phyloP scores from a whole-genome alignment of 2,888 invertebrate genomes.

The Carterocephalus palaemon region DNA sequence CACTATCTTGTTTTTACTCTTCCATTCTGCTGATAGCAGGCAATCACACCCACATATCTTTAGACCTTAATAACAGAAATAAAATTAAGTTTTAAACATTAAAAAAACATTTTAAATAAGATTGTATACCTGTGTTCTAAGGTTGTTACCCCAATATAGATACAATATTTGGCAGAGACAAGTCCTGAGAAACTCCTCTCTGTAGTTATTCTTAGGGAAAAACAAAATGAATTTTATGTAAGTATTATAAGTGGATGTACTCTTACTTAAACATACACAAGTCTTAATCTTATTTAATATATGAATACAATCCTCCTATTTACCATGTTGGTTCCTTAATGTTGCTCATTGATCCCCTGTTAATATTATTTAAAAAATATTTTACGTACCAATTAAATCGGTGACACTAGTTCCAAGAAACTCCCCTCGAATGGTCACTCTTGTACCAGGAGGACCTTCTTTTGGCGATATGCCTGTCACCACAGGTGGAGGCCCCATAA shows the following conservation, averaged over 20 bases:
- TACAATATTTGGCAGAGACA: no score
- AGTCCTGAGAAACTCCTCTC: no score
- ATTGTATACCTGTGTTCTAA: no score
- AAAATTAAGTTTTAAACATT: constrained; percentile 3
- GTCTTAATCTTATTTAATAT: no score
- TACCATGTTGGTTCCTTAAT: no score
- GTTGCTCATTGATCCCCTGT: no score
- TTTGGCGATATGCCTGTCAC: constrained; percentile 99
- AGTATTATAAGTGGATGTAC: no score
- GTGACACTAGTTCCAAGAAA: constrained; percentile 91
- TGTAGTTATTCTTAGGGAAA: no score
- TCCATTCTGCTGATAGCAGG: constrained; percentile 97
- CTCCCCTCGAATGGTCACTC: constrained; percentile 96
- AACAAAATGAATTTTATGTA: background rate
- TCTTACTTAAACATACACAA: no score
- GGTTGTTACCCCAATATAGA: no score
- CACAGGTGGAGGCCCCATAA: constrained; percentile 88
- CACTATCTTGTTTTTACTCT: constrained; percentile 96
- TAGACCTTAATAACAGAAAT: constrained; percentile 81
- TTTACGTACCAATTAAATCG: constrained; percentile 87
- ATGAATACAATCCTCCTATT: no score
- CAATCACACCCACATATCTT: constrained; percentile 98
- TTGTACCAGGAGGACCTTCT: constrained; percentile 98
- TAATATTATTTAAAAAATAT: background rate
- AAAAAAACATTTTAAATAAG: no score